A percentile compares a stretch with the other conserved stretches of the same genome.
These are phyloP conservation scores for Neogale vison DNA, from an alignment of 2,113 vertebrate species.

Conservation along the genomic window DNA sequence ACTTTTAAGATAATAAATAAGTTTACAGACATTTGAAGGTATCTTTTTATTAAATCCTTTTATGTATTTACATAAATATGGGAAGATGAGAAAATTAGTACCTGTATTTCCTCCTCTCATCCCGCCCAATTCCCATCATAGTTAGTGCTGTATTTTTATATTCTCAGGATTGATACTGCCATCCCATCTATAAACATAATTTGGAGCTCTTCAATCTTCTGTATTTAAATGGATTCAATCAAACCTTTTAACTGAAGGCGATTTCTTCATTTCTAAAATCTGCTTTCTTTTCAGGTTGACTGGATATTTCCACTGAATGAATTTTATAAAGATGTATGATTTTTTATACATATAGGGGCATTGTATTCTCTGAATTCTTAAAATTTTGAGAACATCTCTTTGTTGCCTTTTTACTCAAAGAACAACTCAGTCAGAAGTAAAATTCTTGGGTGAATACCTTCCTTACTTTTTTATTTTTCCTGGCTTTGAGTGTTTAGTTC, in stretches of 20 bases:
- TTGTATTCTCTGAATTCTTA: background rate
- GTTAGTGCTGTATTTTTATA: background rate
- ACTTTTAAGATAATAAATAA: background rate
- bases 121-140: background rate
- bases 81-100: background rate
- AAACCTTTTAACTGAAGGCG: background rate
- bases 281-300: background rate
- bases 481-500: background rate
- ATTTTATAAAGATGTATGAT: background rate
- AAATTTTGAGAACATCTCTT: background rate
- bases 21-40: background rate
- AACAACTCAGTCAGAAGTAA: background rate
- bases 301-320: background rate
- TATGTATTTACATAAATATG: background rate
- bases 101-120: background rate
- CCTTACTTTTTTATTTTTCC: background rate
- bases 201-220: background rate
- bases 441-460: background rate
- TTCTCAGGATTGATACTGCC: background rate
- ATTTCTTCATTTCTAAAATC: slow-evolving; percentile 1
- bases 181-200: background rate
- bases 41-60: background rate
- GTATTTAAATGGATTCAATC: background rate
- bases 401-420: background rate
- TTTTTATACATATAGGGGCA: background rate